These are phyloP conservation scores for Axis porcinus DNA, from an alignment of 2,113 vertebrate species.

Conservation along the genomic window DNA sequence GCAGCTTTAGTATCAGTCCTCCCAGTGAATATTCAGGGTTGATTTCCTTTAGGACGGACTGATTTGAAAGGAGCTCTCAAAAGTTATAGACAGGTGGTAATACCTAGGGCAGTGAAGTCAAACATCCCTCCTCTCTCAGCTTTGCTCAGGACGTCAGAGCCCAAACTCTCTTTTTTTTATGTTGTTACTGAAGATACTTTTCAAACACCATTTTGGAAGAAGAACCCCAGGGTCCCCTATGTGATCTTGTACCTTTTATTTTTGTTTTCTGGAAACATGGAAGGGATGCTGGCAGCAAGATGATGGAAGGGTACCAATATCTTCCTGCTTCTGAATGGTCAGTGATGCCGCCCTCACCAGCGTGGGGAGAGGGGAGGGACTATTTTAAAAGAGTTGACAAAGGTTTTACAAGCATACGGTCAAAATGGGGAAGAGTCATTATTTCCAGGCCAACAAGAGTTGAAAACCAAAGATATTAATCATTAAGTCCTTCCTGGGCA, in stretches of 20 bases:
- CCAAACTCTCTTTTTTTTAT: background rate
- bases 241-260: background rate
- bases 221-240: background rate
- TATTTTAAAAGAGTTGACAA: background rate
- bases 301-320: too few relatives aligned
- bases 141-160: background rate
- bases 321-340: background rate
- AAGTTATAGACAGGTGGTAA: background rate
- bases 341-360: accelerated
- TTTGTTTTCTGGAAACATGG: background rate
- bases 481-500: background rate
- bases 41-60: background rate
- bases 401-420: too few relatives aligned
- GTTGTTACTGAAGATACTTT: background rate
- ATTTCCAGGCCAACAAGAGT: background rate
- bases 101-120: background rate
- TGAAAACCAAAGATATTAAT: background rate
- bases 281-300: background rate
- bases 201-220: background rate
- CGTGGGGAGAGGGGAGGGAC: accelerated
- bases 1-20: background rate
- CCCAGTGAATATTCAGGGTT: background rate
- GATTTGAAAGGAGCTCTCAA: background rate
- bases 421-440: background rate
- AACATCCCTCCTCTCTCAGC: background rate